These are phyloP conservation scores for Nemoura dubitans DNA, from an alignment of 2,888 invertebrate species.

Conservation along the genomic window DNA sequence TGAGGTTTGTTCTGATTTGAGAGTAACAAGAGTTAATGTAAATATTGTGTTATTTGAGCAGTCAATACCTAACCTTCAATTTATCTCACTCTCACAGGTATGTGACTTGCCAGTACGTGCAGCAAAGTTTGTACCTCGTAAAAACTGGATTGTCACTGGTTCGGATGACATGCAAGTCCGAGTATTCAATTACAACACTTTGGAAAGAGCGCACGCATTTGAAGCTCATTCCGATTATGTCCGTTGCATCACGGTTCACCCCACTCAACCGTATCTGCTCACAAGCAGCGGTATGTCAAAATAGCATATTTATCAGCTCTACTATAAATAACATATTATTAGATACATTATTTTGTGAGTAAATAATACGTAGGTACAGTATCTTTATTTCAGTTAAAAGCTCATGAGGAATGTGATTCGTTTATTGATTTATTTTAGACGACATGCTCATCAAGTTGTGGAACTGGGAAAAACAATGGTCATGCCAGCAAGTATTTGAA, in stretches of 20 bases:
- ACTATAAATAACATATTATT: too few relatives aligned
- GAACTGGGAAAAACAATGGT: conserved; percentile 99
- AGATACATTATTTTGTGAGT: neutral
- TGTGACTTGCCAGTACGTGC: conserved; percentile 97
- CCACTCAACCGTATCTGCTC: conserved; percentile 95
- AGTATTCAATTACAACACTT: conserved; percentile 98
- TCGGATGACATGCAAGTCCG: conserved; percentile 96
- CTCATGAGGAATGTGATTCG: neutral
- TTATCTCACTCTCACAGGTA: conserved; percentile 62
- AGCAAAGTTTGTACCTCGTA: conserved; percentile 94
- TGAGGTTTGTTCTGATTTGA: conserved; percentile 69
- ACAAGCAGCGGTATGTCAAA: conserved; percentile 88
- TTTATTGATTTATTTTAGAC: conserved; percentile 68
- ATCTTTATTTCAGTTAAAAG: neutral
- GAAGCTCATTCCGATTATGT: conserved; percentile 99
- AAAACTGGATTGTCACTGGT: conserved; percentile 98
- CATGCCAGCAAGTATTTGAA: conserved; percentile 97
- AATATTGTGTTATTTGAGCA: neutral
- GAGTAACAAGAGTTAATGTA: neutral
- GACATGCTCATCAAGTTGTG: conserved; percentile 98
- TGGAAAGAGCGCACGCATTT: conserved; percentile 93
- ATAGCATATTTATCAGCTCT: neutral
- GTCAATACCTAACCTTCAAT: too few relatives aligned
- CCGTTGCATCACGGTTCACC: conserved; percentile 94
- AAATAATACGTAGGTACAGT: too few relatives aligned